Conservation (phyloP, 2,888 invertebrate genomes). For the Orchestes rusci region DNA sequence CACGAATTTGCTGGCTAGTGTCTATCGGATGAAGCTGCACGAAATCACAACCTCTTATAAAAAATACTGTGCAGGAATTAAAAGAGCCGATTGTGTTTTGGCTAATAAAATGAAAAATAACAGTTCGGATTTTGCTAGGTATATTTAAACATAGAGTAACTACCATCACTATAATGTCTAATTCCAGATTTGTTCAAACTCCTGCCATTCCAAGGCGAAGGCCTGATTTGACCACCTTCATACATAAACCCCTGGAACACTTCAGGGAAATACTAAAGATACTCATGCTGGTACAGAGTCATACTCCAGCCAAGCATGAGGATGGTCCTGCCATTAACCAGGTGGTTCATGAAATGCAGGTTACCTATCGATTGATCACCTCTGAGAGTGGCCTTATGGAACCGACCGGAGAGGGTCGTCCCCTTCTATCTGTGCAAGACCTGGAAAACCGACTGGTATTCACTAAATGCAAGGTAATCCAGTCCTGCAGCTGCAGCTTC, state of each 20-base stretch:
- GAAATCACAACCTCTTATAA: slow-evolving; percentile 71
- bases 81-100: slow-evolving; percentile 77
- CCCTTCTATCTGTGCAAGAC: slow-evolving; percentile 73
- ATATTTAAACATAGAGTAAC: too few relatives aligned
- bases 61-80: slow-evolving; percentile 76
- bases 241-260: slow-evolving; percentile 80
- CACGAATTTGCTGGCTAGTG: slow-evolving; percentile 58
- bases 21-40: slow-evolving; percentile 66
- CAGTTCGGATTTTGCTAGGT: slow-evolving; percentile 69
- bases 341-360: slow-evolving; percentile 47
- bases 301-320: slow-evolving; percentile 45
- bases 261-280: slow-evolving; percentile 58
- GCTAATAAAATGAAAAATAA: slow-evolving; percentile 67
- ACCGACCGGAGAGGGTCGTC: slow-evolving; percentile 74
- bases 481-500: too few relatives aligned
- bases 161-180: too few relatives aligned
- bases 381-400: slow-evolving; percentile 81
- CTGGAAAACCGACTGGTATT: slow-evolving; percentile 82
- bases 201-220: slow-evolving; percentile 74
- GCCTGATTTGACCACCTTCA: slow-evolving; percentile 76
- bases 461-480: slow-evolving; percentile 74
- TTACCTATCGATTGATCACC: slow-evolving; percentile 71
- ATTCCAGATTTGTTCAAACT: slow-evolving; percentile 61
- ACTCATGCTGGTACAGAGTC: slow-evolving; percentile 49
- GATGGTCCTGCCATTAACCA: slow-evolving; percentile 46